Evolutionary conservation across 2,888 invertebrate species (phyloP), one percentile per base, ranked within the genome.

Genomic region (Caenorhabditis sinica): DNA sequence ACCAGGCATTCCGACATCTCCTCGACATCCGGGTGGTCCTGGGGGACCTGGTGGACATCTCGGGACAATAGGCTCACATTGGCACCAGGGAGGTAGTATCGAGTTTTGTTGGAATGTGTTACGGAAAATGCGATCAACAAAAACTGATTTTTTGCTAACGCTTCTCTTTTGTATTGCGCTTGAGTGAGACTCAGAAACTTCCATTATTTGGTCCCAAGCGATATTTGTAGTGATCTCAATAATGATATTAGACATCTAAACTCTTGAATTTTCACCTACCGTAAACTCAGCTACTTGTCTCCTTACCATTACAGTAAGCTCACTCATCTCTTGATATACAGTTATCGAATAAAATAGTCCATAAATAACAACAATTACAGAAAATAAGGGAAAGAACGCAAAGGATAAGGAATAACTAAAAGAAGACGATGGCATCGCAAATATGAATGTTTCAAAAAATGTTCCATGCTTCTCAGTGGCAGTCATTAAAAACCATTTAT

Each of bases 1-100:
- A 15, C 86, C 86, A 8, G 84, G 79, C 49, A 63, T 25, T 25
- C 86, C 86, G 0, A 68, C 51, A 11, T 69, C 75, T 13, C 86
- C 86, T 8, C 49, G 51, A 36, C 60, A 63, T 4, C 86, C 86
- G 1, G 82, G 84, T 17, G 82, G 84, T 40, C 86, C 86, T 13
- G 76, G 82, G 0, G 82, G 82, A 0, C 86, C 86, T 15, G 80
- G 82, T 8, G 84, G 86, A 56, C 86, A 86, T 40, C 53, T 75
- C 13, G 86, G 86, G 23, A 63, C 30, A 15, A 80, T 53, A 20
- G 84, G 84, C 43, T 86, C 86, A 51, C 86, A 86, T 33, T 82
- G 80, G 65, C 86, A 86, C 86, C 86, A 86, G 0, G 74, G 71
- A 1, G 86, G 86, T 1, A 86, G 61, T 20, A 33, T n/a, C n/a